Evolutionary conservation across 53 echinoderm and acorn worm species (phyloP).

Genomic region (Stichopus horrens): DNA sequence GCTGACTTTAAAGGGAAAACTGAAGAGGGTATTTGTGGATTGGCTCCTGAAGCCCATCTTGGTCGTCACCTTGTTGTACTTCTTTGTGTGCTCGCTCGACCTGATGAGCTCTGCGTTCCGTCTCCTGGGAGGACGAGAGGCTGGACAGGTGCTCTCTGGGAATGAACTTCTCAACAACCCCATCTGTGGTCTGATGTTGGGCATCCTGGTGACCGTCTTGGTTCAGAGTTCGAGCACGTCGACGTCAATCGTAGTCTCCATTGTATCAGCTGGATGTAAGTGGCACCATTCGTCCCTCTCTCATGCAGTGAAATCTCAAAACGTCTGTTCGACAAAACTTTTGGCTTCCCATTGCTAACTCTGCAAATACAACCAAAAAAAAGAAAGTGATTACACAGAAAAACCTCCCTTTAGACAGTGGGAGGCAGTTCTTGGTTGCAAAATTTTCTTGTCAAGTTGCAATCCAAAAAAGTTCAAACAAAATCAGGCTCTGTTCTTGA

Average conservation of each 20-base stretch:
- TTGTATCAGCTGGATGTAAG: slow-evolving; percentile 98
- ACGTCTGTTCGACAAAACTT: too few relatives aligned
- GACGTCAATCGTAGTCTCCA: slow-evolving; percentile 83
- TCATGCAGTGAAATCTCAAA: not conserved
- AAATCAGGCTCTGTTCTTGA: too few relatives aligned
- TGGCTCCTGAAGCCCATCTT: slow-evolving; percentile 73
- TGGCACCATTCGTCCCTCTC: slow-evolving; percentile 18
- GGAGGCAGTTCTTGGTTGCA: too few relatives aligned
- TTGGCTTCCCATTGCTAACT: too few relatives aligned
- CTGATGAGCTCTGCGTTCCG: slow-evolving; percentile 99
- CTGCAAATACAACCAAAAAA: too few relatives aligned
- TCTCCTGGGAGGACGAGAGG: slow-evolving; percentile 87
- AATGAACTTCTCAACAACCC: slow-evolving; percentile 77
- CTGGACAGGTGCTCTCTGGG: slow-evolving; percentile 73
- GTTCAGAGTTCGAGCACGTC: slow-evolving; percentile 85
- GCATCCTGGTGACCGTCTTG: slow-evolving; percentile 82
- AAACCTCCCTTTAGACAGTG: too few relatives aligned
- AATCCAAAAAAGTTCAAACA: too few relatives aligned
- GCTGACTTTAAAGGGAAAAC: slow-evolving; percentile 58
- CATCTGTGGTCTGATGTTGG: slow-evolving; percentile 85
- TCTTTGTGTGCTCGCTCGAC: slow-evolving; percentile 98
- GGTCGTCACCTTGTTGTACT: slow-evolving; percentile 75
- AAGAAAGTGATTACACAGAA: too few relatives aligned
- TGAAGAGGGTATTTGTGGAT: slow-evolving; percentile 57
- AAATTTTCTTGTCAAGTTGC: too few relatives aligned